A percentile compares a stretch with the other conserved stretches of the same genome.
Evolutionary conservation across 2,113 vertebrate species (phyloP).

Genomic region (Boleophthalmus pectinirostris): DNA sequence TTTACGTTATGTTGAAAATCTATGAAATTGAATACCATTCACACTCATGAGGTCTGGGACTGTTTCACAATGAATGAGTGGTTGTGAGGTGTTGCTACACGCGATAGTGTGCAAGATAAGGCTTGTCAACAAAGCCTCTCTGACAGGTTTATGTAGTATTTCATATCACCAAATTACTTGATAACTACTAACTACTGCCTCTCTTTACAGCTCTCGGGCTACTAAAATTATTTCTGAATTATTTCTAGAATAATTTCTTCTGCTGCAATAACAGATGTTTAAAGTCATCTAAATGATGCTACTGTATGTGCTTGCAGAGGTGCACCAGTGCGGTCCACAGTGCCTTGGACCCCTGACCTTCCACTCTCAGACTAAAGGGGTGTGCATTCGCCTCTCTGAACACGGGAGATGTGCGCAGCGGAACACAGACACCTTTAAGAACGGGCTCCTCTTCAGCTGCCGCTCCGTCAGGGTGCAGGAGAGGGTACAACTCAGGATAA

Average conservation of each 20-base stretch:
- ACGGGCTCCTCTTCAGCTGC: slow-evolving; percentile 83
- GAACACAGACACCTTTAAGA: slow-evolving; percentile 56
- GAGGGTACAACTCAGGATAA: slow-evolving; percentile 72
- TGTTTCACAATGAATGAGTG: background rate
- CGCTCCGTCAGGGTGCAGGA: slow-evolving; percentile 70
- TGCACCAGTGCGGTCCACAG: slow-evolving; percentile 21
- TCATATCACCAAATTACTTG: too few species aligned
- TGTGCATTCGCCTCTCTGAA: slow-evolving; percentile 65
- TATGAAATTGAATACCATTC: background rate
- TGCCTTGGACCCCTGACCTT: slow-evolving; percentile 73
- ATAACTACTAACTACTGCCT: too few species aligned
- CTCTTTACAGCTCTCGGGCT: too few species aligned
- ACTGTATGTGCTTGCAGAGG: background rate
- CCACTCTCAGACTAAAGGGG: slow-evolving; percentile 71
- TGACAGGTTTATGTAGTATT: background rate
- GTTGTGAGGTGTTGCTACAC: background rate
- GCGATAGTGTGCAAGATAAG: background rate
- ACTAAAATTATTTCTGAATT: too few species aligned
- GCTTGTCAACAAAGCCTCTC: background rate
- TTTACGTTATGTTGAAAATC: background rate
- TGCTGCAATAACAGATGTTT: background rate
- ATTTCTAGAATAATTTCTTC: too few species aligned
- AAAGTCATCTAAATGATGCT: background rate
- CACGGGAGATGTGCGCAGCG: slow-evolving; percentile 52
- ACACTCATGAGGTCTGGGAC: background rate